Percentiles rank a stretch among this genome's conserved stretches.
These are phyloP conservation scores for Matsumurasca onukii DNA, from an alignment of 1,140 invertebrate species.

Conservation along the genomic window DNA sequence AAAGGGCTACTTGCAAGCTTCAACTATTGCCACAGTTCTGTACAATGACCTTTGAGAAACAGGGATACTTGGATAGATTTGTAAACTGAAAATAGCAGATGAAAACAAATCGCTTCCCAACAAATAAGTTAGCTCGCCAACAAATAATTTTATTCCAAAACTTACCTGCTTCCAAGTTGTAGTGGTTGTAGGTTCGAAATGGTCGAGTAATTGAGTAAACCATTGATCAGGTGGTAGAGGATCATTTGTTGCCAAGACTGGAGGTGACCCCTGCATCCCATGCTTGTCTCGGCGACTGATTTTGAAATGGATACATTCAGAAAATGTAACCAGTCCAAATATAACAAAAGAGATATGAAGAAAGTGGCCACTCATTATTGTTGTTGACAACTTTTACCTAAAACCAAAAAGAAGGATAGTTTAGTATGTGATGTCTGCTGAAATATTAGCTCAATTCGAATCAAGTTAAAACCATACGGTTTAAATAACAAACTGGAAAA, in stretches of 20 bases:
- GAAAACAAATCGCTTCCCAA: not conserved
- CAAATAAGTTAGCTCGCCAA: not conserved
- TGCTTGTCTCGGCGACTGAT: not conserved
- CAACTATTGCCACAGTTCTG: not conserved
- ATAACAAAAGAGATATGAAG: too few species aligned
- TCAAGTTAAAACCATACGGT: too few species aligned
- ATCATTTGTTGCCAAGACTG: not conserved
- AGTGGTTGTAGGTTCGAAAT: slow-evolving; percentile 65
- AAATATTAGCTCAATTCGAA: too few species aligned
- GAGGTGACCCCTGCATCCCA: slow-evolving; percentile 11
- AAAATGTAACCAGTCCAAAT: too few species aligned
- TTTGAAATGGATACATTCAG: too few species aligned
- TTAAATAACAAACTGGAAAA: too few species aligned
- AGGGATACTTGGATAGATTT: not conserved
- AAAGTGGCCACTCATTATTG: too few species aligned
- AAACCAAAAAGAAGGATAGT: too few species aligned
- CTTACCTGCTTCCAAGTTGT: slow-evolving; percentile 70
- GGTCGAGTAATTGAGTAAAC: slow-evolving; percentile 75
- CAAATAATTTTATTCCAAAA: not conserved
- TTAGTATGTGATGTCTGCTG: too few species aligned
- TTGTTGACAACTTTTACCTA: too few species aligned
- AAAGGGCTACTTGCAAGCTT: not conserved
- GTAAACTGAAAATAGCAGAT: not conserved
- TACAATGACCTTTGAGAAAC: not conserved
- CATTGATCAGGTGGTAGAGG: slow-evolving; percentile 58